Evolutionary conservation across 2,113 vertebrate genomes (phyloP).

Genomic region (Micronisus gabar): DNA sequence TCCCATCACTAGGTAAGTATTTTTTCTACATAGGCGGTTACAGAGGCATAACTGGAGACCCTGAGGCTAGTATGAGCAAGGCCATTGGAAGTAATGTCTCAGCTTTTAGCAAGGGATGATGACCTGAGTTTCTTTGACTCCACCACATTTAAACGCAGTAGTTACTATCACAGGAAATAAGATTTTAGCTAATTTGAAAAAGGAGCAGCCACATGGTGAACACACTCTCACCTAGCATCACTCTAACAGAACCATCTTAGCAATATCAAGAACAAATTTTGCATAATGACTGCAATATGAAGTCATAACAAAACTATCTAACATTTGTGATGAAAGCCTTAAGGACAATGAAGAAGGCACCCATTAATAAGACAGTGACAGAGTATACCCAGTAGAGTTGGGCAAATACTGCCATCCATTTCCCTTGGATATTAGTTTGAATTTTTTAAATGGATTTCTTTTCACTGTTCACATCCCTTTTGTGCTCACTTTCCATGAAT

Average conservation of each 20-base stretch:
- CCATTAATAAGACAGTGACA: neutral
- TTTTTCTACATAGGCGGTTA: neutral
- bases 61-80: neutral
- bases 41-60: neutral
- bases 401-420: slow-evolving; percentile 9
- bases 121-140: neutral
- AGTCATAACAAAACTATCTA: neutral
- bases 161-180: neutral
- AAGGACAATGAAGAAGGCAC: slow-evolving; percentile 40
- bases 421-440: slow-evolving; percentile 41
- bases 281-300: neutral
- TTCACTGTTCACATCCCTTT: slow-evolving; percentile 40
- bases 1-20: neutral
- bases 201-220: neutral
- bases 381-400: neutral
- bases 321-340: slow-evolving; percentile 5
- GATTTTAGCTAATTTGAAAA: neutral
- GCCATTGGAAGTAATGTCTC: neutral
- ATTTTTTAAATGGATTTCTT: slow-evolving; percentile 44
- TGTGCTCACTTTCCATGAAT: slow-evolving; percentile 47
- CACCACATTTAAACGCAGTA: neutral
- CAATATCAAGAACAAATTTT: neutral
- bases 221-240: neutral
- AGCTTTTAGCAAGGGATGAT: neutral
- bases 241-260: neutral